Evolutionary conservation across 2,888 invertebrate genomes (phyloP), one percentile per base, ranked within the genome.

Genomic region (Prosapia bicincta): DNA sequence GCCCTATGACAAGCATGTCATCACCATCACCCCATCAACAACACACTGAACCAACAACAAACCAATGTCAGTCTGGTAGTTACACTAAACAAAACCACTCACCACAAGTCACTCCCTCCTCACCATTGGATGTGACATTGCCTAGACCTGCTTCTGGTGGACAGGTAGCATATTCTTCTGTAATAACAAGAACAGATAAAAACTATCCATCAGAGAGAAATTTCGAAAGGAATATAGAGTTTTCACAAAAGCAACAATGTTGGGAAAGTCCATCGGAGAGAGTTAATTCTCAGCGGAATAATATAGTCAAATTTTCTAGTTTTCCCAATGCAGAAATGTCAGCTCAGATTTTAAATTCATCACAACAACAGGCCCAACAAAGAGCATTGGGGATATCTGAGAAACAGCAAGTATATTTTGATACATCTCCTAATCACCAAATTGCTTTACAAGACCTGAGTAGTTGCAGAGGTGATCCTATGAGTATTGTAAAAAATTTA

Each of bases 91-190:
- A 79, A 74, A 87, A 77, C 86, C 87, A 72, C 6, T 68, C 73
- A 32, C 76, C 80, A 69, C 78, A 86, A 81, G 84, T 87, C 71
- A 89, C 91, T 26, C 91, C 92, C 26, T 88, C 90, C 15, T 92
- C 92, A 65, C 92, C 92, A 9, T 84, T 92, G 80, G 92, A 92
- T 82, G 92, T 90, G 15, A 89, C 92, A 0, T 88, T 91, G 13
- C 87, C 91, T 2, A 85, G 92, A 78, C 89, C 91, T 5, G 88
- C 90, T 65, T 86, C 88, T 5, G 69, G 68, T 70, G 66, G 66
- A 0, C 87, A 87, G 81, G 88, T 93, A 78, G 93, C 90, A 75
- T 94, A 95, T 84, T 92, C 94, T 71, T 94, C 94, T 79, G 94
- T 95, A 78, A 95, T 95, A 82, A 93, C 93, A 65, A 87, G 93